Evolutionary conservation across 2,888 invertebrate species (phyloP).

Genomic region (Agonopterix alstromeriana): DNA sequence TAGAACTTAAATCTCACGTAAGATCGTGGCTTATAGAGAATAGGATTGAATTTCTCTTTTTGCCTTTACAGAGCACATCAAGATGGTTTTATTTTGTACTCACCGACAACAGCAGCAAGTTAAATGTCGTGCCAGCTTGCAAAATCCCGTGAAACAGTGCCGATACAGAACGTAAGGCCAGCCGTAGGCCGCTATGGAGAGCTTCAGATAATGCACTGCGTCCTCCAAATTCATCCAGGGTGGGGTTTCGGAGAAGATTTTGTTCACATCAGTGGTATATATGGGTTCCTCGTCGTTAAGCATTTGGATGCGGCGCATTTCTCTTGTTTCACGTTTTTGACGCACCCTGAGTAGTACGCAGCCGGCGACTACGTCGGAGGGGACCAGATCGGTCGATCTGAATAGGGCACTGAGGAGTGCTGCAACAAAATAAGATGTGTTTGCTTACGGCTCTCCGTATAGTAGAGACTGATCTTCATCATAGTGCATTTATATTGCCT

Average conservation of each 20-base stretch:
- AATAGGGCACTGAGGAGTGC: slow-evolving; percentile 87
- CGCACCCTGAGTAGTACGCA: slow-evolving; percentile 88
- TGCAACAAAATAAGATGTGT: slow-evolving; percentile 25
- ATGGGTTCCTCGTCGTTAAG: slow-evolving; percentile 81
- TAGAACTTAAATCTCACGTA: too few species aligned
- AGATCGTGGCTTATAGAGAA: too few species aligned
- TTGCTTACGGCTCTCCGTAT: too few species aligned
- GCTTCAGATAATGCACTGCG: slow-evolving; percentile 85
- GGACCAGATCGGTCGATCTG: slow-evolving; percentile 90
- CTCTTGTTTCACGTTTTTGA: slow-evolving; percentile 84
- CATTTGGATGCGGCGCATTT: slow-evolving; percentile 81
- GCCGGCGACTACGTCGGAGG: slow-evolving; percentile 92
- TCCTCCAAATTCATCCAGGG: slow-evolving; percentile 89
- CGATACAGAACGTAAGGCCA: slow-evolving; percentile 91
- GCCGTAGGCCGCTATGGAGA: slow-evolving; percentile 90
- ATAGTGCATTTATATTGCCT: too few species aligned
- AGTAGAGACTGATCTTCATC: background rate
- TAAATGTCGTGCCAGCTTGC: slow-evolving; percentile 81
- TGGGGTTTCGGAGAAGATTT: slow-evolving; percentile 80
- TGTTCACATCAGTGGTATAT: slow-evolving; percentile 78
- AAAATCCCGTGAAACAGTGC: slow-evolving; percentile 85
- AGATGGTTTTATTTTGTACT: slow-evolving; percentile 14
- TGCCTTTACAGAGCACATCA: too few species aligned
- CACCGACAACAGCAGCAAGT: slow-evolving; percentile 86
- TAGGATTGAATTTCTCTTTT: too few species aligned